Percentiles rank a stretch among this genome's conserved stretches.
Evolutionary conservation across 1,140 invertebrate species (phyloP).

Genomic region (Macrobrachium rosenbergii): DNA sequence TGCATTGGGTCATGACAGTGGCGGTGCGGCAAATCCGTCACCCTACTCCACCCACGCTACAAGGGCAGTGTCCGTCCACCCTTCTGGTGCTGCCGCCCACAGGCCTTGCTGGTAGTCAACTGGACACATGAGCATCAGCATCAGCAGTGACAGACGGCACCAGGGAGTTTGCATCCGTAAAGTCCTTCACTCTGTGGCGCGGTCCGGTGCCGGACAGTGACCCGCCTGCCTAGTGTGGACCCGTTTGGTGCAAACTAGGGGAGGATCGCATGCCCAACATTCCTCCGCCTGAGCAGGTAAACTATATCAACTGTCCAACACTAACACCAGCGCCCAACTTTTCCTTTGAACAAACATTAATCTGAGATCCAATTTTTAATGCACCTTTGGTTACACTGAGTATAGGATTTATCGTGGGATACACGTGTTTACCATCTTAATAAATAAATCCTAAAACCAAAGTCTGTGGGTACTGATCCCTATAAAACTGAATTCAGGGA

Average conservation of each 20-base stretch:
- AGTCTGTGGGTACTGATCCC: slow-evolving; percentile 45
- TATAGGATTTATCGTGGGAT: slow-evolving; percentile 43
- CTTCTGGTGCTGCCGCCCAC: not conserved
- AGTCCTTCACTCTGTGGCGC: slow-evolving; percentile 53
- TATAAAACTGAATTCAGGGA: slow-evolving; percentile 42
- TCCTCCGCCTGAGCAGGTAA: slow-evolving; percentile 44
- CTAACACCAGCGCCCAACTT: slow-evolving; percentile 39
- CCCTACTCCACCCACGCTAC: slow-evolving; percentile 49
- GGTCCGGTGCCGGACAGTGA: slow-evolving; percentile 18
- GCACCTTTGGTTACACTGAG: slow-evolving; percentile 48
- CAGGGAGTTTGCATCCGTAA: slow-evolving; percentile 58
- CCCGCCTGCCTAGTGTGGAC: slow-evolving; percentile 2
- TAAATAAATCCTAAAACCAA: slow-evolving; percentile 49
- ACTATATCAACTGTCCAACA: slow-evolving; percentile 44
- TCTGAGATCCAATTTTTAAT: slow-evolving; percentile 47
- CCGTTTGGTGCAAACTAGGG: not conserved
- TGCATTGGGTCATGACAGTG: slow-evolving; percentile 2
- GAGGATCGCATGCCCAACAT: not conserved
- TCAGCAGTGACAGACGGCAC: slow-evolving; percentile 24
- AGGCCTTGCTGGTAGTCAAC: not conserved
- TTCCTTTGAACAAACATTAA: slow-evolving; percentile 43
- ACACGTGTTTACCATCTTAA: slow-evolving; percentile 48
- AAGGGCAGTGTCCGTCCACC: slow-evolving; percentile 45
- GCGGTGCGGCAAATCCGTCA: not conserved
- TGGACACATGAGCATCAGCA: slow-evolving; percentile 1